Evolutionary conservation across 2,113 vertebrate genomes (phyloP), one percentile per base, ranked within the genome.

Genomic region (Hepsetus odoe): DNA sequence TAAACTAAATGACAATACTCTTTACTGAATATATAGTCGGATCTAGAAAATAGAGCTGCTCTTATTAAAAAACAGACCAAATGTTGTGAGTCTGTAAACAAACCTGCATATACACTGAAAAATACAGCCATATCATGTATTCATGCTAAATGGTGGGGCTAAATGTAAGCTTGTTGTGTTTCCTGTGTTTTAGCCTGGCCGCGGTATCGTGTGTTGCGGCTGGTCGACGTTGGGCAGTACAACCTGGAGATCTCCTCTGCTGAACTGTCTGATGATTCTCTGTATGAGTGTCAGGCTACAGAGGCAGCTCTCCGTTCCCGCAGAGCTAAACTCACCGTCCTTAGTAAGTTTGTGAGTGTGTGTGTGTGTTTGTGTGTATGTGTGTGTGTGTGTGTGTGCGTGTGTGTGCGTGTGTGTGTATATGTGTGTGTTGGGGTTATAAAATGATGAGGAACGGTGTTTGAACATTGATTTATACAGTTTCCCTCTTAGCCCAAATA

Each of bases 221-320:
- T 94, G 13, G 91, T 93, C 0, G 96, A 97, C 1, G 81, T 94
- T 2, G 96, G 97, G 0, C 95, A 97, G 84, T 95, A 96, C 91
- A 97, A 98, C 91, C 89, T 98, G 92, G 96, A 98, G 92, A 96
- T 98, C 86, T 88, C 88, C 0, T 91, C 92, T 0, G 96, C 96
- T 0, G 95, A 97, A 53, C 94, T 98, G 55, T 95, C 96, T 0
- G 97, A 98, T 14, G 97, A 98, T 53, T 94, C 96, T 32, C 87
- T 92, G 0, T 98, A 98, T 0, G 96, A 98, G 89, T 98, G 96
- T 88, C 97, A 98, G 90, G 97, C 96, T 76, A 97, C 97, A 0
- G 96, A 98, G 74, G 96, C 95, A 0, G 97, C 97, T 7, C 92
- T 98, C 86, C 94, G 97, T 24, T 98, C 97, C 7, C 92, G 96